Evolutionary conservation across 2,888 invertebrate genomes (phyloP), one percentile per base, ranked within the genome.

Genomic region (Polylopha cassiicola): DNA sequence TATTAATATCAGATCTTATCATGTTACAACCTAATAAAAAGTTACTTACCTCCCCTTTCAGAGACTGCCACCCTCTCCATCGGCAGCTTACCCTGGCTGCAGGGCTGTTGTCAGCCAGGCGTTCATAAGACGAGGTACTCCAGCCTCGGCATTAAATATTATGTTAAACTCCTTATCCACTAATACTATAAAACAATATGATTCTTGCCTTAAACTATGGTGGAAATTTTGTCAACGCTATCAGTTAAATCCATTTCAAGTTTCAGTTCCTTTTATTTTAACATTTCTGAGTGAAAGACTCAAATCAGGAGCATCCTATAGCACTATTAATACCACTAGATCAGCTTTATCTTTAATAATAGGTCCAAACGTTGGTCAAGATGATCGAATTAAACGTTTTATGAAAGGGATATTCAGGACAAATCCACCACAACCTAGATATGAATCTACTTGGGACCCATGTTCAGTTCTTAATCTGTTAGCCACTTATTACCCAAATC

Each of bases 11-110:
- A 2, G 14, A 33, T 5, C 10, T 33, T 1, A 5, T 33, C 10
- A 23, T 20, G 3, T 28, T 33, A 3, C 6, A 27, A 8, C 33
- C 39, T 8, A 34, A 34, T 6, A 10, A 34, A 9, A 7, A 33
- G 7, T 8, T 39, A 6, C 18, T 39, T n/a, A 24, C 15, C 11
- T 33, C 33, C 3, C 21, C 18, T 33, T 28, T 3, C 27, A 33
- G 33, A 22, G 2, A 4, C 6, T 4, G 8, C 9, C 39, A 37
- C 24, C 37, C 23, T 2, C 30, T 30, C 2, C 37, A 37, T n/a
- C 13, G 14, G 2, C 26, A 13, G 4, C 14, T 32, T 32, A 21
- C 32, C 16, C 32, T 32, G 20, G 32, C 23, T 21, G 32, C 21
- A 33, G 33, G 22, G n/a, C 17, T 18, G 17, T 8, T 24, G 7